phyloP scores from a whole-genome alignment of 92 coral and sea anemone species.

The Umimayanthus kanabou region DNA sequence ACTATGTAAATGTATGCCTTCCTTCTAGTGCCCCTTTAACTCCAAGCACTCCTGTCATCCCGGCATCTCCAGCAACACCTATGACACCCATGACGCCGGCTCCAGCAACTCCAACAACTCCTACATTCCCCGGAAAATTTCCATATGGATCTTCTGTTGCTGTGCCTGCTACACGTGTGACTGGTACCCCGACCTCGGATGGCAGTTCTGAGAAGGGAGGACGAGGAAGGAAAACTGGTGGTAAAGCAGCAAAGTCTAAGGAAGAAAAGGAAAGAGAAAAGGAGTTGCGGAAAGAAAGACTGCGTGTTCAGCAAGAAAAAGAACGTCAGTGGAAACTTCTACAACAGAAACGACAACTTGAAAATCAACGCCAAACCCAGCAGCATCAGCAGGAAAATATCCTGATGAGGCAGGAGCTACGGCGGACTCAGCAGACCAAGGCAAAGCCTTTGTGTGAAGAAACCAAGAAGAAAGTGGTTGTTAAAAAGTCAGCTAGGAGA shows the following conservation, averaged over 20 bases:
- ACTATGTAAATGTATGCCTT: slow-evolving; percentile 13
- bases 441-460: slow-evolving; percentile 77
- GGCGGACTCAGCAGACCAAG: slow-evolving; percentile 77
- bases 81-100: slow-evolving; percentile 72
- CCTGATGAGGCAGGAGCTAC: slow-evolving; percentile 78
- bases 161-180: neutral
- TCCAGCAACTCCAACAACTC: slow-evolving; percentile 66
- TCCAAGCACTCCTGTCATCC: slow-evolving; percentile 47
- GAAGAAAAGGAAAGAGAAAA: slow-evolving; percentile 93
- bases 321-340: slow-evolving; percentile 97
- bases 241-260: slow-evolving; percentile 65
- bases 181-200: slow-evolving; percentile 42
- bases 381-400: slow-evolving; percentile 90
- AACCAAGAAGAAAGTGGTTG: slow-evolving; percentile 69
- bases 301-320: slow-evolving; percentile 88
- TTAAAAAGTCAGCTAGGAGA: slow-evolving; percentile 51
- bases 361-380: slow-evolving; percentile 90
- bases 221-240: slow-evolving; percentile 56
- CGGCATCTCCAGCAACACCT: slow-evolving; percentile 73
- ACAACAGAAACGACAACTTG: slow-evolving; percentile 94
- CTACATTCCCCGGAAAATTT: slow-evolving; percentile 59
- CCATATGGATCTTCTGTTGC: slow-evolving; percentile 30
- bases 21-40: slow-evolving; percentile 33
- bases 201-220: slow-evolving; percentile 43
- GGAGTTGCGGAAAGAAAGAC: slow-evolving; percentile 81